These are phyloP conservation scores for Orbicella faveolata DNA, from an alignment of 64 coral and sea anemone species.

Conservation along the genomic window DNA sequence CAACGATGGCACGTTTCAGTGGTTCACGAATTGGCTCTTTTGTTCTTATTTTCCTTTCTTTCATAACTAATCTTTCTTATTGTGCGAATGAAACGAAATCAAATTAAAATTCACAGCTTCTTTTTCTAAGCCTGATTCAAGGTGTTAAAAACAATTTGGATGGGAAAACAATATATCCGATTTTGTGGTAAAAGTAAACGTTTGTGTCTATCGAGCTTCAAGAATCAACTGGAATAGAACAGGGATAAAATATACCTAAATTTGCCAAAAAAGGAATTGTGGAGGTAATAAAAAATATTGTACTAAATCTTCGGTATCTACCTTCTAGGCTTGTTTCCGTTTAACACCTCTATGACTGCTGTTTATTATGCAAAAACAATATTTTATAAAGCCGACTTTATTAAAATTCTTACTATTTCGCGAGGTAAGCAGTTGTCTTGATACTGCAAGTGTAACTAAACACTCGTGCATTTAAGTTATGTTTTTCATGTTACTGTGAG, in stretches of 20 bases:
- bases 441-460: neutral
- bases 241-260: neutral
- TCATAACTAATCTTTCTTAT: neutral
- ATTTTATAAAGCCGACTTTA: neutral
- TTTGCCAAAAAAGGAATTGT: neutral
- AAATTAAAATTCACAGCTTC: conserved; percentile 44
- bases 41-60: neutral
- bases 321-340: neutral
- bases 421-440: too few species aligned
- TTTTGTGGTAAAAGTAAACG: neutral
- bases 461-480: too few species aligned
- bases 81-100: conserved; percentile 4
- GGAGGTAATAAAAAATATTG: neutral
- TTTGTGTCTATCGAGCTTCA: neutral
- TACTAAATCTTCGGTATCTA: neutral
- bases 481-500: too few species aligned
- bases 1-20: neutral
- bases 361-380: conserved; percentile 4
- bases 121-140: neutral
- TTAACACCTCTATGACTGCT: neutral
- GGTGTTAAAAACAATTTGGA: conserved; percentile 17
- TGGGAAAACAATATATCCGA: neutral
- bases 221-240: neutral
- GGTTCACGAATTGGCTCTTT: neutral
- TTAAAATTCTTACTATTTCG: neutral